Base-by-base conservation (phyloP, 2,888 invertebrate species). In the Drosophila nigricruria region DNA sequence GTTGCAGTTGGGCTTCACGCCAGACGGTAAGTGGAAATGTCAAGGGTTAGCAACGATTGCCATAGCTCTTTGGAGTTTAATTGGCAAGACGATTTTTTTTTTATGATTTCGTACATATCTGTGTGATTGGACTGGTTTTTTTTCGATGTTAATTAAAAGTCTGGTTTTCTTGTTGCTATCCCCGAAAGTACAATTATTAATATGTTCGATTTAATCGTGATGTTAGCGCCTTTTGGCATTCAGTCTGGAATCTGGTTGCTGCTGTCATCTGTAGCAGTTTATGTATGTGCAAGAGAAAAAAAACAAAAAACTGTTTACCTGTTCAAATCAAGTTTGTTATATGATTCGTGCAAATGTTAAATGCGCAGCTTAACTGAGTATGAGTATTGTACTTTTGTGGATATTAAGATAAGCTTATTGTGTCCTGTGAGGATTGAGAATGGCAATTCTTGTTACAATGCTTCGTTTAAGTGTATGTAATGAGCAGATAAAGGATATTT, bases 161-260 rank as follows among this genome's bases (percentile, higher is more conserved):
- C 61, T 62, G 53, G 61, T 67, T 80, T 61, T 49, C 16, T 65
- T 70, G 70, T 81, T 81, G 59, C 54, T 30, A 77, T 56, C 56
- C 52, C 42, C 42, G 58, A 59, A 56, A 59, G 30, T 66, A 49
- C 64, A 77, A 59, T 69, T 63, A 69, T 70, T 66, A 63, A 66
- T 67, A 72, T 70, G 67, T 75, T 65, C 47, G 9, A 27, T 58
- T 54, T 53, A 56, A 56, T 73, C 68, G 65, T 54, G 59, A 54
- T 62, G 49, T 77, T 79, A 53, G 72, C 78, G 74, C 89, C 83
- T 75, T 79, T 88, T 86, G 87, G 71, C 84, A 85, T 86, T 85
- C 79, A 76, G 59, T 36, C 70, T 60, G 34, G 38, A 53, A 69
- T 73, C 59, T 70, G 54, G 32, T 53, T 70, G 53, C 42, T 47